Evolutionary conservation across 2,797 vertebrate species (phyloP).

Genomic region (Novumbra hubbsi): DNA sequence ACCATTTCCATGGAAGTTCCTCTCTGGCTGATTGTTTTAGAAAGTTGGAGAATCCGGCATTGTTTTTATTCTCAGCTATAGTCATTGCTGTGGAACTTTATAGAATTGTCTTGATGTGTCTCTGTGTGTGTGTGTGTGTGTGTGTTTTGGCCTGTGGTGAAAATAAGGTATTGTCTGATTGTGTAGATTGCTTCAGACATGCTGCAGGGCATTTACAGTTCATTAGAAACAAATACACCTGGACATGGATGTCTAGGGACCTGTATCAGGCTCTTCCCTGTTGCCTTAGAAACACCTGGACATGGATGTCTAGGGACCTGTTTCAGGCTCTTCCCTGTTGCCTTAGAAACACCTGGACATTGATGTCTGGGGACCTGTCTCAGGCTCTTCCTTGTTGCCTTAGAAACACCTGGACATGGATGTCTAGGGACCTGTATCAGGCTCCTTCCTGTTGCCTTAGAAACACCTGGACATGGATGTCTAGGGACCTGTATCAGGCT

Average conservation of each 20-base stretch:
- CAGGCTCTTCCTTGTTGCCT: too few species aligned
- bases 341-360: not conserved
- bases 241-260: not conserved
- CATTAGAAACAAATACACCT: constrained; percentile 32
- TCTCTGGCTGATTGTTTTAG: constrained; percentile 30
- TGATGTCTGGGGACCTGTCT: too few species aligned
- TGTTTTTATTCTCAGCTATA: constrained; percentile 27
- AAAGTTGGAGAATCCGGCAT: constrained; percentile 19
- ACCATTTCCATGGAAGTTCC: constrained; percentile 14
- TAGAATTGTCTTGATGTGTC: not conserved
- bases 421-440: too few species aligned
- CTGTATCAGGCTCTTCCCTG: too few species aligned
- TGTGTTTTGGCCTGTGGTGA: constrained; percentile 7
- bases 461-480: not conserved
- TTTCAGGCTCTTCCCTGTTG: too few species aligned
- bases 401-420: not conserved
- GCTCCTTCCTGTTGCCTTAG: too few species aligned
- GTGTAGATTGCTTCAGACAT: constrained; percentile 47
- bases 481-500: too few species aligned
- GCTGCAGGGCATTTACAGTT: constrained; percentile 47
- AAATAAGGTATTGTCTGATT: constrained; percentile 42
- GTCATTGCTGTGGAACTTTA: too few species aligned
- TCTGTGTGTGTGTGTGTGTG: constrained; percentile 28
- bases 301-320: too few species aligned
- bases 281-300: too few species aligned